These are phyloP conservation scores for Watersipora subatra DNA, from an alignment of 1,140 invertebrate species.

Conservation along the genomic window DNA sequence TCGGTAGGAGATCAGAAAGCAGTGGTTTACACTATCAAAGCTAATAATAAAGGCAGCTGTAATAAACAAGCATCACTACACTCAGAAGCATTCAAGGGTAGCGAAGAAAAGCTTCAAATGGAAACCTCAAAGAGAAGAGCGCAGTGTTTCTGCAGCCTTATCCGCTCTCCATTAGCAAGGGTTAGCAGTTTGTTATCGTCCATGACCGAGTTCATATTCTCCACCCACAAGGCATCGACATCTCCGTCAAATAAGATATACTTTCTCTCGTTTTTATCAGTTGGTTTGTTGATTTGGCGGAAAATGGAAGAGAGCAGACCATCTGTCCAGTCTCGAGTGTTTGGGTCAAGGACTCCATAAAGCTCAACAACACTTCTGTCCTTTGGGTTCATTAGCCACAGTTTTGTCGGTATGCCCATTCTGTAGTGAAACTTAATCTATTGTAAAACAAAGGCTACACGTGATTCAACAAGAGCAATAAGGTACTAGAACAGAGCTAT, in stretches of 20 bases:
- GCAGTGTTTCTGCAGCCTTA: slow-evolving; percentile 59
- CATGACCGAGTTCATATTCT: slow-evolving; percentile 86
- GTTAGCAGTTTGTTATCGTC: slow-evolving; percentile 75
- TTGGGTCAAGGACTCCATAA: slow-evolving; percentile 64
- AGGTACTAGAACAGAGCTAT: too few species aligned
- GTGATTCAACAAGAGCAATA: too few species aligned
- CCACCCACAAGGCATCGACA: slow-evolving; percentile 74
- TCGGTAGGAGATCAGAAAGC: too few species aligned
- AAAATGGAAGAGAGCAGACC: slow-evolving; percentile 71
- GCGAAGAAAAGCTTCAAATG: too few species aligned
- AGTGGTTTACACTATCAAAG: too few species aligned
- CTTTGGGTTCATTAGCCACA: slow-evolving; percentile 56
- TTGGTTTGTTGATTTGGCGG: slow-evolving; percentile 62
- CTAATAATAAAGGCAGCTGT: too few species aligned
- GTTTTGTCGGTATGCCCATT: slow-evolving; percentile 56
- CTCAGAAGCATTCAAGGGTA: too few species aligned
- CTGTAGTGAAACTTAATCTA: slow-evolving; percentile 5
- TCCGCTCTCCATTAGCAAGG: slow-evolving; percentile 68
- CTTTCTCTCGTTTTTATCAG: slow-evolving; percentile 48
- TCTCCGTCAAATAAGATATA: slow-evolving; percentile 77
- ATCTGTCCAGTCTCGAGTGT: slow-evolving; percentile 72
- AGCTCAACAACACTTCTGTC: slow-evolving; percentile 67
- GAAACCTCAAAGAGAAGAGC: slow-evolving; percentile 65
- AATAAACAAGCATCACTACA: too few species aligned
- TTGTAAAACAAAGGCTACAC: too few species aligned